Percentiles rank a stretch among this genome's conserved stretches.
Evolutionary conservation across 1,140 invertebrate species (phyloP).

Genomic region (Brachionus plicatilis): DNA sequence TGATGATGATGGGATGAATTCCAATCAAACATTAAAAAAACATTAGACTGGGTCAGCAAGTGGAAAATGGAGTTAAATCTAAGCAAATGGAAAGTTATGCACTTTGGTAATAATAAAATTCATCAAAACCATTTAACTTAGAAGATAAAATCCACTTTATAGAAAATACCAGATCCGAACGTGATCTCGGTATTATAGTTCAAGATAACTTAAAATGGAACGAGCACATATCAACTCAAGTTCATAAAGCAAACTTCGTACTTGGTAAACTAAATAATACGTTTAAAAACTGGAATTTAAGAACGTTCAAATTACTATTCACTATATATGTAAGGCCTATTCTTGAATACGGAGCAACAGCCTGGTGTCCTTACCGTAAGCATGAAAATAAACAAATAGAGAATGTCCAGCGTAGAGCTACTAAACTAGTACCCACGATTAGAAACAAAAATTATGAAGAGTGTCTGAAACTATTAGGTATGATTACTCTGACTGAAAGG

Average conservation of each 20-base stretch:
- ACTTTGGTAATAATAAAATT: not conserved
- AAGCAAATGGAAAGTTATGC: not conserved
- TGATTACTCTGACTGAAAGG: not conserved
- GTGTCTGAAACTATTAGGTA: not conserved
- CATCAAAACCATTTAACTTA: not conserved
- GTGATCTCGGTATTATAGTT: not conserved
- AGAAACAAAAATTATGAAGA: not conserved
- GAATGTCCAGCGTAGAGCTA: not conserved
- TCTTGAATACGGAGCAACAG: not conserved
- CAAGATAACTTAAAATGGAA: not conserved
- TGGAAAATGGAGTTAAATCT: not conserved
- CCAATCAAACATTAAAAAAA: too few species aligned
- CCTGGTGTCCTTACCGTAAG: not conserved
- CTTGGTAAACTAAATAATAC: not conserved
- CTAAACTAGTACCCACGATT: not conserved
- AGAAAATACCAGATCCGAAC: not conserved
- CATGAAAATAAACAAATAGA: not conserved
- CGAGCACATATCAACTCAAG: not conserved
- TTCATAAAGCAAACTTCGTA: not conserved
- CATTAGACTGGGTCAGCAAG: too few species aligned
- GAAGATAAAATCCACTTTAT: not conserved
- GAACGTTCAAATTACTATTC: not conserved
- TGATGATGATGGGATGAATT: too few species aligned
- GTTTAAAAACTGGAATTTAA: not conserved
- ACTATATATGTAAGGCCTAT: not conserved